Conservation (phyloP, 1,140 invertebrate genomes). For the Brachionus rubens region DNA sequence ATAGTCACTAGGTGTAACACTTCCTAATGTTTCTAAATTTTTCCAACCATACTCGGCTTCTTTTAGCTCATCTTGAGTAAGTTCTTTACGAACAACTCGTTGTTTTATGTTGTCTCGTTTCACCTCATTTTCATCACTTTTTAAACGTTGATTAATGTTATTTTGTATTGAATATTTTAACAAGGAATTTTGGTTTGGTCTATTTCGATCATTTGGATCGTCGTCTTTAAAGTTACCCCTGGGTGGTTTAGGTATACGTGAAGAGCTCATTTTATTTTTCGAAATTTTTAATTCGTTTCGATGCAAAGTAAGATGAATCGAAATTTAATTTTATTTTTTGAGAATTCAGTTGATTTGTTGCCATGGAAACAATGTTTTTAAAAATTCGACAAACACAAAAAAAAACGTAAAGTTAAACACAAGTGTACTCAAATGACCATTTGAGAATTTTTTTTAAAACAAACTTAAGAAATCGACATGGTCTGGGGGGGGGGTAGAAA, state of each 20-base stretch:
- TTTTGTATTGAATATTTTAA: not conserved
- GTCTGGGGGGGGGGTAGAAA: too few relatives aligned
- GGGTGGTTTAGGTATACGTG: too few relatives aligned
- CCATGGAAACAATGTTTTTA: not conserved
- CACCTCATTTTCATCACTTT: not conserved
- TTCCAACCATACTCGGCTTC: conserved; percentile 50
- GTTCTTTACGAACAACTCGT: not conserved
- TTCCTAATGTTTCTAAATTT: conserved; percentile 50
- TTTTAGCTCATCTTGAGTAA: too few relatives aligned
- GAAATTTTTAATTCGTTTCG: too few relatives aligned
- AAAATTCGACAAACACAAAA: not conserved
- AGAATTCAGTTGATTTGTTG: not conserved
- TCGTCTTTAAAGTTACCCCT: too few relatives aligned
- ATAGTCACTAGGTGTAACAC: conserved; percentile 54
- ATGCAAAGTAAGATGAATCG: too few relatives aligned
- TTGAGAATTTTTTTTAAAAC: too few relatives aligned
- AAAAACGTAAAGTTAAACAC: too few relatives aligned
- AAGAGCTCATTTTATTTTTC: too few relatives aligned
- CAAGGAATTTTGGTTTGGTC: not conserved
- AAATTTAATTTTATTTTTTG: not conserved
- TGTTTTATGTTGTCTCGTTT: not conserved
- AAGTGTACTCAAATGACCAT: too few relatives aligned
- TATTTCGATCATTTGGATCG: not conserved
- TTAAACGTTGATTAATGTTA: not conserved
- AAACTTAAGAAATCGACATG: too few relatives aligned